Evolutionary conservation across 2,797 vertebrate species (phyloP).

Genomic region (Graptemys geographica): DNA sequence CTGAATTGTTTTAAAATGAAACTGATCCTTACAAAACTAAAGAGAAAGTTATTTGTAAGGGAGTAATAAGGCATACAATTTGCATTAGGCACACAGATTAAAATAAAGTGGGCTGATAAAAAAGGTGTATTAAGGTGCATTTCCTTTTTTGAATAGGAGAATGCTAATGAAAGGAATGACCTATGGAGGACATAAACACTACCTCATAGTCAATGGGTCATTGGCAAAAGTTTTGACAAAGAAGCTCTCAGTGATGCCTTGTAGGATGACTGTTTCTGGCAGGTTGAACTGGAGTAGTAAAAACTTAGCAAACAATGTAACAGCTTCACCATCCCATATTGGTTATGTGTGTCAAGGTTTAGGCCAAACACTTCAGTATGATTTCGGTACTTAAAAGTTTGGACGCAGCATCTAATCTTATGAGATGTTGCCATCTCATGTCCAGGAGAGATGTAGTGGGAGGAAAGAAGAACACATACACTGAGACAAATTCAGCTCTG

Average conservation of each 20-base stretch:
- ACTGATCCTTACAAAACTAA: slow-evolving; percentile 5
- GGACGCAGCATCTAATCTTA: neutral
- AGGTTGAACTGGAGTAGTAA: neutral
- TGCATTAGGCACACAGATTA: slow-evolving; percentile 56
- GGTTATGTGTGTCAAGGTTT: neutral
- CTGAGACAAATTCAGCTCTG: neutral
- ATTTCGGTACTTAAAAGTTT: neutral
- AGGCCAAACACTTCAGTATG: neutral
- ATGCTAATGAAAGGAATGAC: neutral
- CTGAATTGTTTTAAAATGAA: slow-evolving; percentile 51
- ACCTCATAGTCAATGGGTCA: neutral
- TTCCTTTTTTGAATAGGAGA: slow-evolving; percentile 35
- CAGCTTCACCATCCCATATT: neutral
- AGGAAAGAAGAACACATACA: neutral
- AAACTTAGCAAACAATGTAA: neutral
- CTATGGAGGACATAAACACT: neutral
- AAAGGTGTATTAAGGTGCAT: slow-evolving; percentile 43
- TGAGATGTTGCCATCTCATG: rapidly evolving
- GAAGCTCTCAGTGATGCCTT: neutral
- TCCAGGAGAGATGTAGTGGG: neutral
- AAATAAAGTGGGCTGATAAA: slow-evolving; percentile 44
- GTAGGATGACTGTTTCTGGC: neutral
- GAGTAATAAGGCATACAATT: neutral
- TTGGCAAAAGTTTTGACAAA: neutral
- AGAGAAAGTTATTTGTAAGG: neutral